phyloP scores from a whole-genome alignment of 2,888 invertebrate genomes.

The Zhengitettix transpicula region DNA sequence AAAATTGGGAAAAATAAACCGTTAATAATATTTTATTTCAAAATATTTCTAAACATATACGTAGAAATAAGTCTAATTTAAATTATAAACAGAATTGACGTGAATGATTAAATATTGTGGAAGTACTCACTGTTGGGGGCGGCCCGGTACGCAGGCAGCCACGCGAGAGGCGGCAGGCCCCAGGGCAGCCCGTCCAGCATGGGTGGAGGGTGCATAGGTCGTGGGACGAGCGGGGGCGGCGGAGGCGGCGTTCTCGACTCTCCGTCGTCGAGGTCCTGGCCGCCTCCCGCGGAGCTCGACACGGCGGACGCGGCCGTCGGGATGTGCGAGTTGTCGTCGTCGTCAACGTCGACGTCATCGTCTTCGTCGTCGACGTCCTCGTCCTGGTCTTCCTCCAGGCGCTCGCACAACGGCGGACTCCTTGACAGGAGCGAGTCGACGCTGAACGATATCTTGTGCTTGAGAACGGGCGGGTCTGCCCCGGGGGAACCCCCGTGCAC shows the following conservation, averaged over 20 bases:
- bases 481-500: not conserved
- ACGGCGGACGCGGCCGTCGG: not conserved
- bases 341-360: slow-evolving; percentile 35
- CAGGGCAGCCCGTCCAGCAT: slow-evolving; percentile 22
- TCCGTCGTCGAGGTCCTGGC: slow-evolving; percentile 3
- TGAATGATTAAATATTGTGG: too few relatives aligned
- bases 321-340: slow-evolving; percentile 26
- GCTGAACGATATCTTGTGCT: slow-evolving; percentile 55
- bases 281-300: slow-evolving; percentile 26
- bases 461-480: slow-evolving; percentile 23
- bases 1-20: too few relatives aligned
- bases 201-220: slow-evolving; percentile 19
- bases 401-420: slow-evolving; percentile 10
- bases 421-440: slow-evolving; percentile 43
- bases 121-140: not conserved
- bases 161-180: not conserved
- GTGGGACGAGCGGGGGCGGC: slow-evolving; percentile 31
- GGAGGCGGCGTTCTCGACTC: not conserved
- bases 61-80: too few relatives aligned
- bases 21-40: too few relatives aligned
- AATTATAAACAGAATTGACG: too few relatives aligned
- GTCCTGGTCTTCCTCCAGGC: slow-evolving; percentile 16
- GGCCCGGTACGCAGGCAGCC: not conserved
- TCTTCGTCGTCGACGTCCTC: slow-evolving; percentile 20
- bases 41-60: too few relatives aligned